Conservation (phyloP, 2,888 invertebrate species). For the Ornithoptera alexandrae region DNA sequence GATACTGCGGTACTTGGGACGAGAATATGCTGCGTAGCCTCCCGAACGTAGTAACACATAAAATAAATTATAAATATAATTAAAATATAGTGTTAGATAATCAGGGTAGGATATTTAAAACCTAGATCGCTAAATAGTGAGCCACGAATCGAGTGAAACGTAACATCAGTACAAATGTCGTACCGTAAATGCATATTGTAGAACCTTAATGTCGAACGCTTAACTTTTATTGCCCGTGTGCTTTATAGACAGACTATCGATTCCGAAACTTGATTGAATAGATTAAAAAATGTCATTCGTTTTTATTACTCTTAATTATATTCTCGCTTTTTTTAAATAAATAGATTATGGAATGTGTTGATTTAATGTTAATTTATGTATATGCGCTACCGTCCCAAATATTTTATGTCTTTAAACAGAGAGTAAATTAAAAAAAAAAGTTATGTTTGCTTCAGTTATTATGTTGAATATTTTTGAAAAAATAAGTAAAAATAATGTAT, state of each 20-base stretch:
- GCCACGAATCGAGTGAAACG: too few species aligned
- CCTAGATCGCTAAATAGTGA: too few species aligned
- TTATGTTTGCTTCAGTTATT: too few species aligned
- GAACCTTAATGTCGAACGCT: not conserved
- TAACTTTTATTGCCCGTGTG: not conserved
- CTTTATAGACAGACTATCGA: conserved; percentile 6
- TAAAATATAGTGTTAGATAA: too few species aligned
- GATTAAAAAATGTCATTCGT: conserved; percentile 10
- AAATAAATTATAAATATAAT: too few species aligned
- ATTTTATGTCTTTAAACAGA: not conserved
- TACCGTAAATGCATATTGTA: not conserved
- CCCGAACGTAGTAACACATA: too few species aligned
- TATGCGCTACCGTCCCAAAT: conserved; percentile 13
- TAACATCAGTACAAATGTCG: too few species aligned
- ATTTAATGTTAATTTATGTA: conserved; percentile 2
- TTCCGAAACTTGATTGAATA: not conserved
- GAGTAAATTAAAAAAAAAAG: not conserved
- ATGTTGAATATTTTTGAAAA: too few species aligned
- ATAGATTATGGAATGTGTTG: not conserved
- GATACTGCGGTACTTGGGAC: too few species aligned
- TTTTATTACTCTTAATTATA: conserved; percentile 10
- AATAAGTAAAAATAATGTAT: too few species aligned
- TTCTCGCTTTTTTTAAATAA: not conserved
- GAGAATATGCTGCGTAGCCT: too few species aligned
- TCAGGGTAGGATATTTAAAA: too few species aligned